Evolutionary conservation across 2,888 invertebrate genomes (phyloP).

Genomic region (Phortica magna): DNA sequence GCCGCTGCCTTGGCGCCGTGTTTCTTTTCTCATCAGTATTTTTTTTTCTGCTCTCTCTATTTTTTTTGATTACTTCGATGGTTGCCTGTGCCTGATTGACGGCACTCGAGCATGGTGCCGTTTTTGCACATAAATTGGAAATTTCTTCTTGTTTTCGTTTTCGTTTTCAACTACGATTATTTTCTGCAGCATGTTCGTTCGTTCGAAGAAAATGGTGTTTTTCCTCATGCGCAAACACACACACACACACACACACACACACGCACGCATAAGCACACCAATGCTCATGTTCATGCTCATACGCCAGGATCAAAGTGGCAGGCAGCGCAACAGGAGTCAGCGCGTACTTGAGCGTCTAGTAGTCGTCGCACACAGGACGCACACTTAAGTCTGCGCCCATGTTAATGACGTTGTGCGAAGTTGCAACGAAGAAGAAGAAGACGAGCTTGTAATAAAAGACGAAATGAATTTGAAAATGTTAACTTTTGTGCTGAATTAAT

Average conservation of each 20-base stretch:
- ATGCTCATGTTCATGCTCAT: conserved; percentile 20
- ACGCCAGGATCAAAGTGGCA: conserved; percentile 36
- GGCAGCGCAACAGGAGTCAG: conserved; percentile 31
- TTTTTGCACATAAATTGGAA: conserved; percentile 35
- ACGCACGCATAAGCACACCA: conserved; percentile 32
- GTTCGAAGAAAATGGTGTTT: background rate
- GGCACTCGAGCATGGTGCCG: conserved; percentile 28
- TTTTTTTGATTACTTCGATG: conserved; percentile 8
- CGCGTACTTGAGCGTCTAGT: conserved; percentile 8
- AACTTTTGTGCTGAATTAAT: conserved; percentile 67
- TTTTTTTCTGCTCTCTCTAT: conserved; percentile 40
- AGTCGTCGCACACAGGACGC: too few species aligned
- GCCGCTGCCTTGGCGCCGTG: background rate
- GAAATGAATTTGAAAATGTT: conserved; percentile 17
- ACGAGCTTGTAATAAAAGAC: conserved; percentile 16
- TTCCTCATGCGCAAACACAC: conserved; percentile 10
- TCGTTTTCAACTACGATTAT: background rate
- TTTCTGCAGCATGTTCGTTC: background rate
- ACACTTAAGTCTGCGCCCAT: conserved; percentile 42
- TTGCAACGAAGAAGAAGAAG: background rate
- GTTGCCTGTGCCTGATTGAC: conserved; percentile 29
- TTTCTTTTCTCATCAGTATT: conserved; percentile 3
- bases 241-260: conserved; percentile 23
- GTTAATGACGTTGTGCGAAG: conserved; percentile 42
- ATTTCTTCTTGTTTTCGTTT: background rate